Conservation (phyloP, 2,797 vertebrate genomes). For the Tauraco hartlaubi region DNA sequence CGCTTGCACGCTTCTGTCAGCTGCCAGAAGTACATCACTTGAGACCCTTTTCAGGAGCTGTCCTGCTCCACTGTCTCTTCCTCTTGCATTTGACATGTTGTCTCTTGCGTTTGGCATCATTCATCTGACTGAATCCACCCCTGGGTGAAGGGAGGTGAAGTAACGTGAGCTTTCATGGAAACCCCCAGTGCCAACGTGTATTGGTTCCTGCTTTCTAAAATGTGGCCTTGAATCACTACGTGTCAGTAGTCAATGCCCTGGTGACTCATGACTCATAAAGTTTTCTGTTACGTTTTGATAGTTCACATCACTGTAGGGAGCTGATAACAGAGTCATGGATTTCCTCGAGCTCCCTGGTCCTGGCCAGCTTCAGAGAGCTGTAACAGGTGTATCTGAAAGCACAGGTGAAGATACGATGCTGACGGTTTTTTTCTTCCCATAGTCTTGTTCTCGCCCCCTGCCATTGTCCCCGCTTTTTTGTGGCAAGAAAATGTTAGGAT, state of each 20-base stretch:
- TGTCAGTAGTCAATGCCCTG: not conserved
- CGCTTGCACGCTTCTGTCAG: fast-evolving
- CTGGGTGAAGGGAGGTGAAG: not conserved
- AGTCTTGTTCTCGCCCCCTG: not conserved
- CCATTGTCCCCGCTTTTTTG: not conserved
- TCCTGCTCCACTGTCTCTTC: not conserved
- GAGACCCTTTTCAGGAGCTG: not conserved
- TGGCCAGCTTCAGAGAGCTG: not conserved
- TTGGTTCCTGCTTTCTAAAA: not conserved
- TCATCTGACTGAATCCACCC: not conserved
- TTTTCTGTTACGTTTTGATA: not conserved
- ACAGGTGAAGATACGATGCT: not conserved
- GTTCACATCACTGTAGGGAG: not conserved
- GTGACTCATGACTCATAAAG: not conserved
- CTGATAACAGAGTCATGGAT: not conserved
- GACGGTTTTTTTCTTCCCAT: not conserved
- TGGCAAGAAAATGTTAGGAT: not conserved
- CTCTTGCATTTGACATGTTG: not conserved
- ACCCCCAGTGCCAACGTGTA: fast-evolving
- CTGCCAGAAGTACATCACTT: not conserved
- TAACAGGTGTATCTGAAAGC: not conserved
- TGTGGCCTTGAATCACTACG: not conserved
- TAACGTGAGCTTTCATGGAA: not conserved
- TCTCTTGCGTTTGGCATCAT: fast-evolving
- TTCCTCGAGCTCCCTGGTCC: not conserved